Percentiles rank a stretch among this genome's conserved stretches.
These are phyloP conservation scores for Spialia ferax DNA, from an alignment of 2,888 invertebrate species.

Conservation along the genomic window DNA sequence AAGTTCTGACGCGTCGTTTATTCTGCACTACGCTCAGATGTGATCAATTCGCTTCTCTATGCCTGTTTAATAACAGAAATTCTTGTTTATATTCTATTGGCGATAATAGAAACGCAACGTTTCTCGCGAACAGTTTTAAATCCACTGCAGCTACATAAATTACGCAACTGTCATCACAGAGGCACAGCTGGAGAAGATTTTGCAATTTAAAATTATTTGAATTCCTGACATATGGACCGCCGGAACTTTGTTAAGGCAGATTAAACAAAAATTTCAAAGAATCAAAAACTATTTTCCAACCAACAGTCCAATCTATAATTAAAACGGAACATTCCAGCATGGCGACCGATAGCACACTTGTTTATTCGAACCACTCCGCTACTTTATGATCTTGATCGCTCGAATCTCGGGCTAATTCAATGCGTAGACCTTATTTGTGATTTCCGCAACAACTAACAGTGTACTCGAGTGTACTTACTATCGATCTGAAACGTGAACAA, in stretches of 20 bases:
- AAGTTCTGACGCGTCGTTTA: constrained; percentile 75
- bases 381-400: constrained; percentile 41
- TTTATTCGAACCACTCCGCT: constrained; percentile 39
- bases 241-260: constrained; percentile 10
- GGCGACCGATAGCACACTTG: constrained; percentile 39
- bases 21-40: constrained; percentile 62
- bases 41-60: constrained; percentile 64
- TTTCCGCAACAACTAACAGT: constrained; percentile 50
- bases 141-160: neutral
- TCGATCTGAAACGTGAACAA: constrained; percentile 82
- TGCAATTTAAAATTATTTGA: neutral
- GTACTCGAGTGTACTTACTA: constrained; percentile 61
- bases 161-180: neutral
- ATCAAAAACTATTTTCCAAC: constrained; percentile 21
- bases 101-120: constrained; percentile 32
- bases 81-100: constrained; percentile 36
- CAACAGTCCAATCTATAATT: constrained; percentile 37
- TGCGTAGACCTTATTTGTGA: constrained; percentile 49
- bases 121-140: constrained; percentile 3
- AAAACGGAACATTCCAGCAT: constrained; percentile 37
- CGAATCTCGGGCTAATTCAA: constrained; percentile 40
- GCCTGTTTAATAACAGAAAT: constrained; percentile 57
- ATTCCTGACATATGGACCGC: neutral
- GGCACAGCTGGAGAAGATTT: neutral
- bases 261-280: constrained; percentile 6